Conservation (phyloP, 2,113 vertebrate genomes). For the Martes martes region DNA sequence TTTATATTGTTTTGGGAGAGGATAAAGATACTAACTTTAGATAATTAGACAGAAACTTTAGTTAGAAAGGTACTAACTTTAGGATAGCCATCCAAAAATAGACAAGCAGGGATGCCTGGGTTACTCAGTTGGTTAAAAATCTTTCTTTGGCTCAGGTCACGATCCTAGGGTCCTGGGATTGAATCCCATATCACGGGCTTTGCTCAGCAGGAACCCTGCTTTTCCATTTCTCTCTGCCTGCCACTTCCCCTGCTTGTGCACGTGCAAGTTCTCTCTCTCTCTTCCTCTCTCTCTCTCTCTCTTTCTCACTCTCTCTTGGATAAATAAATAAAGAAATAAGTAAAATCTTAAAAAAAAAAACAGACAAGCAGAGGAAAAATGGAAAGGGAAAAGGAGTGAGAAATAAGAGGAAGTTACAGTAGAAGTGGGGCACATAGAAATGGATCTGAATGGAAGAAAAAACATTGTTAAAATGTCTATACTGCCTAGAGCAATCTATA, state of each 20-base stretch:
- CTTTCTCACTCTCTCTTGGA: not conserved
- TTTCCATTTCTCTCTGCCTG: not conserved
- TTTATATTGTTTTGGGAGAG: not conserved
- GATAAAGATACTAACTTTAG: not conserved
- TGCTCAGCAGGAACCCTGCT: not conserved
- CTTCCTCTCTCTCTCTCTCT: not conserved
- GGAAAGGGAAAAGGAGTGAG: not conserved
- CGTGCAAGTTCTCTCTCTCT: not conserved
- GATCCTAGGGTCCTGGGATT: not conserved
- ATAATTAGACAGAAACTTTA: too few species aligned
- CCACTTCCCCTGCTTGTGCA: not conserved
- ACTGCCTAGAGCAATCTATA: too few species aligned
- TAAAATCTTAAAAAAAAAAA: not conserved
- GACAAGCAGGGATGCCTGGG: not conserved
- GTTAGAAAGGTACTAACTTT: too few species aligned
- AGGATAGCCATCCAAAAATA: not conserved
- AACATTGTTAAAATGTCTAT: too few species aligned
- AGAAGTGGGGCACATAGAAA: not conserved
- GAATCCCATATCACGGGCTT: rapidly evolving
- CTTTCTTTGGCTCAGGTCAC: not conserved
- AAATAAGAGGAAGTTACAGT: not conserved
- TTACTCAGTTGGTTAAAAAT: not conserved
- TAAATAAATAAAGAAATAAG: not conserved
- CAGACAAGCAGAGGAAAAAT: not conserved
- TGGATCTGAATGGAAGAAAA: not conserved